Base-by-base conservation (phyloP, 1,140 invertebrate genomes). In the Mya arenaria region DNA sequence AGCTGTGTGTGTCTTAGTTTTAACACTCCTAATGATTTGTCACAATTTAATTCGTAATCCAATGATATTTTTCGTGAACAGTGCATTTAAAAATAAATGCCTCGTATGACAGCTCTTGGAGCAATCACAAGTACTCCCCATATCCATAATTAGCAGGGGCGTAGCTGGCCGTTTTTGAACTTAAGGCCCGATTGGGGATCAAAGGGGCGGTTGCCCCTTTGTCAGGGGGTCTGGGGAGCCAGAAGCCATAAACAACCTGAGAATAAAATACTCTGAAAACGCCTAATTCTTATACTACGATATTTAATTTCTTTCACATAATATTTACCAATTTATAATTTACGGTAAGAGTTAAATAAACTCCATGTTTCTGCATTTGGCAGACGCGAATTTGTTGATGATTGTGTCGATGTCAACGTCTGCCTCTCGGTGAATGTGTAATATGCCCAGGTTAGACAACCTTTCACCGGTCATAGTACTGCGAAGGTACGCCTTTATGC, bases 181-280 rank as follows among this genome's bases (percentile, higher is more conserved):
- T n/a, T n/a, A n/a, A n/a, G n/a, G n/a, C n/a, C n/a, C n/a, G n/a
- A n/a, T n/a, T 39, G 65, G 32, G 65, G 65, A 41, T 68, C 65
- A 34, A 68, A 68, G 36, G 36, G 65, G 65, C 34, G 65, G 65
- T 68, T 68, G 65, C 39, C 65, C 19, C 32, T n/a, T n/a, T n/a
- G n/a, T n/a, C n/a, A 68, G 36, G 65, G 36, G 34, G 32, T 68
- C 32, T 39, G 36, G 65, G 65, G 32, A 10, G 4, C 3, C 4
- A 3, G 36, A 17, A 3, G 8, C 19, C 32, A 13, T 6, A 28
- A 5, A 28, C 25, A 39, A 39, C 3, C 19, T 68, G 32, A n/a
- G n/a, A n/a, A n/a, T n/a, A n/a, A n/a, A n/a, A n/a, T n/a, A n/a
- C n/a, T n/a, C n/a, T n/a, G n/a, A n/a, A n/a, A n/a, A n/a, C n/a